Percentiles rank a stretch among this genome's conserved stretches.
Evolutionary conservation across 2,113 vertebrate genomes (phyloP).

Genomic region (Strix aluco): DNA sequence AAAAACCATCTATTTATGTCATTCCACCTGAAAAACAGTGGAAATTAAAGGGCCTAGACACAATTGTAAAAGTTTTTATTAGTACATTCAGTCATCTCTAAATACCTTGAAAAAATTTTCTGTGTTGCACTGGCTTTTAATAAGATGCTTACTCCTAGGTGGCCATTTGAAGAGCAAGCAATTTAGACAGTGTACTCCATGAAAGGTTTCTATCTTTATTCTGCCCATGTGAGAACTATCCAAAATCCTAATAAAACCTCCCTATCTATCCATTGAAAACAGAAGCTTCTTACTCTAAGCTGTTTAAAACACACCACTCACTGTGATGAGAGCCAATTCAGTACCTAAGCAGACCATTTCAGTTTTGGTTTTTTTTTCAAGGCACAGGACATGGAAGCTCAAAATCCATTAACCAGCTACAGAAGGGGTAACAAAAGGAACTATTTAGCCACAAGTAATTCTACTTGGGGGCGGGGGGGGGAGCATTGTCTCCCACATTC

Average conservation of each 20-base stretch:
- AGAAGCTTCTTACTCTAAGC: neutral
- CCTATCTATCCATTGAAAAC: neutral
- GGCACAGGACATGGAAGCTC: neutral
- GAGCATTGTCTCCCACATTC: neutral
- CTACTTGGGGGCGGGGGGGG: neutral
- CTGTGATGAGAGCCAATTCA: neutral
- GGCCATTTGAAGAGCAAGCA: neutral
- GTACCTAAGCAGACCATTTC: neutral
- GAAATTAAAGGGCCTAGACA: neutral
- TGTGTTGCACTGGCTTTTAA: neutral
- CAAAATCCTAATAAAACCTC: neutral
- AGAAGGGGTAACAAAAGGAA: neutral
- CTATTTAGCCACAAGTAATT: neutral
- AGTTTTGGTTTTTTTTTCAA: neutral
- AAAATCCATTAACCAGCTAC: neutral
- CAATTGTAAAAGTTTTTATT: neutral
- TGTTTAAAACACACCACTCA: neutral
- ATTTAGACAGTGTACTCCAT: neutral
- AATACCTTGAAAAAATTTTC: neutral
- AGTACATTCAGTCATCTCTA: neutral
- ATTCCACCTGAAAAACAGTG: neutral
- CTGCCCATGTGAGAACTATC: neutral
- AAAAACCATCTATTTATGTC: neutral
- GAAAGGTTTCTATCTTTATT: neutral
- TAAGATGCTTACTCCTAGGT: neutral